Evolutionary conservation across 1,140 invertebrate genomes (phyloP), one percentile per base, ranked within the genome.

Genomic region (Zelostemma sp.): DNA sequence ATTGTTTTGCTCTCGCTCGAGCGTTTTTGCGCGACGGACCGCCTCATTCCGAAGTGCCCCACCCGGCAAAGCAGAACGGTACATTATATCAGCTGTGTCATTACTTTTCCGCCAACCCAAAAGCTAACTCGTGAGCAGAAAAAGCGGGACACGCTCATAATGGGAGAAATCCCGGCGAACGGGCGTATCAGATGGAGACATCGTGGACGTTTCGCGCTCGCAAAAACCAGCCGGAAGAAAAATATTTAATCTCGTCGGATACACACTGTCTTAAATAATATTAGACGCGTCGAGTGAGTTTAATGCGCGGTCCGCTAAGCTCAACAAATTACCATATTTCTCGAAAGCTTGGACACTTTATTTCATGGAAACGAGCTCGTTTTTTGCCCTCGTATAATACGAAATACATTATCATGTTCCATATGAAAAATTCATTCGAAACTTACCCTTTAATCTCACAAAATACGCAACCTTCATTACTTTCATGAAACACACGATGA

Each of bases 51-150:
- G 46, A 68, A 78, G 79, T 74, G 59, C 69, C 63, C 61, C 53
- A 71, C 62, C 57, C 73, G 72, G 67, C 71, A 71, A 77, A 79
- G 64, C 76, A 72, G 68, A 72, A 79, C 76, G 75, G 79, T 80
- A 80, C 80, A 75, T 80, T 81, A 81, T 79, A 81, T 80, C 76
- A 78, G 75, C 77, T 66, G 73, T 70, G 74, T 80, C 80, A 80
- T 82, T 82, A 81, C 76, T 81, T 80, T 80, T 79, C 73, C 71
- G 73, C 61, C 54, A 12, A 54, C 21, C 63, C 66, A 72, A 78
- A 75, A 76, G 68, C 53, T 55, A 35, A 57, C 68, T 51, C 35
- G 35, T 11, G 9, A 48, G 59, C 50, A 72, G 69, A 79, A 78
- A 76, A 80, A 81, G 54, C 67, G 58, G 72, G 76, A 76, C 72